Evolutionary conservation across 1,140 invertebrate genomes (phyloP).

Genomic region (Muscidifurax raptorellus): DNA sequence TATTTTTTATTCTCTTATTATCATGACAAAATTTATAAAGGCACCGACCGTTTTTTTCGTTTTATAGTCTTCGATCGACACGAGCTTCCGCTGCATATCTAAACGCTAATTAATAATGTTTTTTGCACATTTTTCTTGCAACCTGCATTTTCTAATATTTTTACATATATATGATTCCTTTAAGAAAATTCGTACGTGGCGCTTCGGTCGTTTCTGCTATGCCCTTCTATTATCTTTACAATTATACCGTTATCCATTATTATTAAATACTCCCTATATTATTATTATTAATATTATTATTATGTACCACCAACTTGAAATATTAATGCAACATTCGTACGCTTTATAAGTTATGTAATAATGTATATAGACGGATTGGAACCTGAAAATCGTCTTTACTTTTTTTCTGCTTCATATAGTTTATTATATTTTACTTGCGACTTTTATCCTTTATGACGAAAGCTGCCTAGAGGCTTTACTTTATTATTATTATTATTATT

Average conservation of each 20-base stretch:
- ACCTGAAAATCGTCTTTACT: slow-evolving; percentile 29
- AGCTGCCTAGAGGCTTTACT: slow-evolving; percentile 27
- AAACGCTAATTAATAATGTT: slow-evolving; percentile 21
- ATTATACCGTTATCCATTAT: neutral
- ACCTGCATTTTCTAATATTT: neutral
- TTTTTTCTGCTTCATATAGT: neutral
- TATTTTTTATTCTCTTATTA: slow-evolving; percentile 30
- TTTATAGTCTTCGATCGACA: slow-evolving; percentile 61
- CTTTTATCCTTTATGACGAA: slow-evolving; percentile 26
- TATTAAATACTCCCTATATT: neutral
- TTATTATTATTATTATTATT: slow-evolving; percentile 35
- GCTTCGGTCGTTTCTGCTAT: slow-evolving; percentile 45
- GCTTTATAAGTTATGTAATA: neutral
- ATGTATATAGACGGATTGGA: slow-evolving; percentile 37
- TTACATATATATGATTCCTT: slow-evolving; percentile 11
- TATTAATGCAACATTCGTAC: slow-evolving; percentile 11
- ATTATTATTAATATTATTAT: neutral
- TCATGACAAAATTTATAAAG: slow-evolving; percentile 54
- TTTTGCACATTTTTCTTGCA: slow-evolving; percentile 43
- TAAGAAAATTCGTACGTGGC: slow-evolving; percentile 13
- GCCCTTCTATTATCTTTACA: slow-evolving; percentile 32
- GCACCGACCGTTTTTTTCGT: slow-evolving; percentile 63
- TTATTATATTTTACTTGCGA: slow-evolving; percentile 15
- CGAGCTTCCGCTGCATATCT: slow-evolving; percentile 26
- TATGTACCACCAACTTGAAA: slow-evolving; percentile 19